These are phyloP conservation scores for Chromoteleia sp. DNA, from an alignment of 2,888 invertebrate species.

Conservation along the genomic window DNA sequence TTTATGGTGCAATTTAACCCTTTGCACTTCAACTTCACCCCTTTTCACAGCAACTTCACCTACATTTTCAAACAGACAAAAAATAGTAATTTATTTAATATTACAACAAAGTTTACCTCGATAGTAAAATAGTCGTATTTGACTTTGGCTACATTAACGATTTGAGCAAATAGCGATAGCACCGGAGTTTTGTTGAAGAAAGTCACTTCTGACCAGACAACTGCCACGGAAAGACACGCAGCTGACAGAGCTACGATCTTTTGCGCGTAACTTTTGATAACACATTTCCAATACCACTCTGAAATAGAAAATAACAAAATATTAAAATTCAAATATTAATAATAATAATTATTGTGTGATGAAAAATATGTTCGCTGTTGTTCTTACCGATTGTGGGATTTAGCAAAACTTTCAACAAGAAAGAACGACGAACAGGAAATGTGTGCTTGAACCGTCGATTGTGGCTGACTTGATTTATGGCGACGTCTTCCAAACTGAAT, in stretches of 20 bases:
- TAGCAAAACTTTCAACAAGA: constrained; percentile 87
- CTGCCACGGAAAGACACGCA: constrained; percentile 92
- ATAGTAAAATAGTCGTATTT: constrained; percentile 97
- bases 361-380: no score
- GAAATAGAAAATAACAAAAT: constrained; percentile 76
- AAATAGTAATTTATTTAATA: no score
- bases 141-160: constrained; percentile 92
- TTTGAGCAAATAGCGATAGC: constrained; percentile 97
- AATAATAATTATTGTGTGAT: no score
- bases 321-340: constrained; percentile 9
- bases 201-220: constrained; percentile 99
- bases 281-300: constrained; percentile 99
- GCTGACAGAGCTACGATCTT: constrained; percentile 90
- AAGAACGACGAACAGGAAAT: constrained; percentile 88
- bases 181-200: constrained; percentile 97
- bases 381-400: constrained; percentile 88
- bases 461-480: constrained; percentile 89
- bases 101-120: constrained; percentile 87
- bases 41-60: no score
- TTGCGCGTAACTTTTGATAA: constrained; percentile 91
- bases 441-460: constrained; percentile 89
- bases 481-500: constrained; percentile 94
- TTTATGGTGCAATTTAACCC: no score
- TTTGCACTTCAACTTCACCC: no score
- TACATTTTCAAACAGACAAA: no score